These are phyloP conservation scores for Butastur rufipennis DNA, from an alignment of 2,113 vertebrate genomes.

Conservation along the genomic window DNA sequence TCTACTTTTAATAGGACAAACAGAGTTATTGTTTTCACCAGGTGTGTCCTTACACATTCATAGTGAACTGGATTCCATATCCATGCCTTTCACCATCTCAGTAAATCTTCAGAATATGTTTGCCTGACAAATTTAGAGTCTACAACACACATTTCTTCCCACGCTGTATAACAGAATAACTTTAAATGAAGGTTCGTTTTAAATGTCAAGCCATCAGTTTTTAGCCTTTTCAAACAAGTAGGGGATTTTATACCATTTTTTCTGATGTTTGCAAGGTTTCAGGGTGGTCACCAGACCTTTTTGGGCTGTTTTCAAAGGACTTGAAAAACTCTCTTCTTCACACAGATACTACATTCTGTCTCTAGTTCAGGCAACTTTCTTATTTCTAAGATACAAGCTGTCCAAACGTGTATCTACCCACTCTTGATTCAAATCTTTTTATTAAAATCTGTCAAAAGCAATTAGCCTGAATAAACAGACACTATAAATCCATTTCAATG, in stretches of 20 bases:
- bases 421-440: background rate
- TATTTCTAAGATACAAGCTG: background rate
- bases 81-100: background rate
- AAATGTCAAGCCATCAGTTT: background rate
- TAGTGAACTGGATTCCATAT: background rate
- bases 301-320: background rate
- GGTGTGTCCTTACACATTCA: background rate
- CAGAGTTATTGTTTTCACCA: background rate
- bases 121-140: background rate
- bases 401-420: background rate
- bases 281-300: background rate
- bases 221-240: background rate
- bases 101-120: background rate
- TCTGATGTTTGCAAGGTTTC: background rate
- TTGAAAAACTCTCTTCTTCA: background rate
- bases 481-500: background rate
- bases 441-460: background rate
- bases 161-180: background rate
- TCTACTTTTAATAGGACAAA: background rate
- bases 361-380: background rate
- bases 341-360: background rate
- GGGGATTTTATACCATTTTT: background rate
- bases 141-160: background rate
- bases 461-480: background rate
- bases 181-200: background rate